These are phyloP conservation scores for Coptodon bakossiorum DNA, from an alignment of 2,113 vertebrate genomes.

Conservation along the genomic window DNA sequence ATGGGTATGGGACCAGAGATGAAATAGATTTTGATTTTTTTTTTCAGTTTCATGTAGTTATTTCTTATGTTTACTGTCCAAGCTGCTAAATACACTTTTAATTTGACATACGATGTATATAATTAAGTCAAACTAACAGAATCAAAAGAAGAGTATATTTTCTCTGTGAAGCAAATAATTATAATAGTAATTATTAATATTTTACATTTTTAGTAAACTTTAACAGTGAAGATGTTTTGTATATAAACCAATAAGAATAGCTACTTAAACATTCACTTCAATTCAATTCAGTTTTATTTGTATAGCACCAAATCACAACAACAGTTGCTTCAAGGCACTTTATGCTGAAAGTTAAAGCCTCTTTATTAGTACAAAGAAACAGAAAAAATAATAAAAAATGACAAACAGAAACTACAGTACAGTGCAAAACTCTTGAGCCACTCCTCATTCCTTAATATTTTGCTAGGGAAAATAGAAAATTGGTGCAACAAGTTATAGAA, in stretches of 20 bases:
- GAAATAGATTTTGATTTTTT: slow-evolving; percentile 34
- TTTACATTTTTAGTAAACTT: background rate
- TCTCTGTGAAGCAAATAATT: background rate
- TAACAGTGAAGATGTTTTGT: background rate
- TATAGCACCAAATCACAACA: background rate
- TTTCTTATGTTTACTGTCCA: background rate
- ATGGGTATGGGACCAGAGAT: slow-evolving; percentile 19
- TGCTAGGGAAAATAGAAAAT: background rate
- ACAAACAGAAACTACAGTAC: background rate
- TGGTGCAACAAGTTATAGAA: background rate
- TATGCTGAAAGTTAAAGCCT: background rate
- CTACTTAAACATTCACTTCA: background rate
- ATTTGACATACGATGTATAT: background rate
- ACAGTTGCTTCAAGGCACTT: background rate
- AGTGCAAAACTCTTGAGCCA: background rate
- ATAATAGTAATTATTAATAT: background rate
- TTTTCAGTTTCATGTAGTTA: background rate
- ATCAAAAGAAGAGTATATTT: background rate
- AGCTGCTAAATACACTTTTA: background rate
- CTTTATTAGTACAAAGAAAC: background rate
- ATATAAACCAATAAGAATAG: background rate
- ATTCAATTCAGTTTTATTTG: background rate
- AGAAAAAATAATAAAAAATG: background rate
- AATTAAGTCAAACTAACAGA: background rate
- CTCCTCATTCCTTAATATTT: background rate